Evolutionary conservation across 1,140 invertebrate genomes (phyloP), one percentile per base, ranked within the genome.

Genomic region (Maconellicoccus hirsutus): DNA sequence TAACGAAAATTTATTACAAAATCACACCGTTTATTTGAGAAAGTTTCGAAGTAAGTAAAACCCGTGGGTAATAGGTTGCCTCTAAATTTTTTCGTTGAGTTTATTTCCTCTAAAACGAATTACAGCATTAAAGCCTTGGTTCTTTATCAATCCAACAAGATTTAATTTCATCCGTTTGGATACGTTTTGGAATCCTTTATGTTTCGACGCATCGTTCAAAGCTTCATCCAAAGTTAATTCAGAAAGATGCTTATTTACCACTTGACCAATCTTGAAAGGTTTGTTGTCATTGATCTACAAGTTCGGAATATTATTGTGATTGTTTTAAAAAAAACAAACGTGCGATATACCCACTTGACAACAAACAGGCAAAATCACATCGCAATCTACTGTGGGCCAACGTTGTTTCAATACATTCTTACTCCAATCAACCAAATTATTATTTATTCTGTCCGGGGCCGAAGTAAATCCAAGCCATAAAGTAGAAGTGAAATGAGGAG

Each of bases 401-500:
- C 76, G 80, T 79, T 92, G 90, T 70, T 87, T 79, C 0, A 89
- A 79, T 19, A 91, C 85, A 78, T 83, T 79, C 73, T 83, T 81
- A 26, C 86, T 77, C 84, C 87, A 89, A 33, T 83, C 75, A 21
- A 90, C 80, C 8, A 78, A 74, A 39, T 81, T 78, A 69, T 76
- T 71, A 78, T 80, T 79, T 19, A 84, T 75, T 77, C 84, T 82
- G 72, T 85, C 80, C 4, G 84, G 83, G 8, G 85, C 84, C 0
- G 83, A 82, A 22, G 83, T 77, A 76, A 94, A 87, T 38, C 86
- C 91, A 27, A 84, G 81, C 95, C 94, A 98, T 33, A 96, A 79
- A 80, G 96, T 92, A 0, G 89, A 92, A 10, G 91, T 86, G 79
- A 96, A 96, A 79, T 94, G 90, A 10, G 95, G 94, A 3, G 89